These are phyloP conservation scores for Calidris pugnax DNA, from an alignment of 2,113 vertebrate genomes.

Conservation along the genomic window DNA sequence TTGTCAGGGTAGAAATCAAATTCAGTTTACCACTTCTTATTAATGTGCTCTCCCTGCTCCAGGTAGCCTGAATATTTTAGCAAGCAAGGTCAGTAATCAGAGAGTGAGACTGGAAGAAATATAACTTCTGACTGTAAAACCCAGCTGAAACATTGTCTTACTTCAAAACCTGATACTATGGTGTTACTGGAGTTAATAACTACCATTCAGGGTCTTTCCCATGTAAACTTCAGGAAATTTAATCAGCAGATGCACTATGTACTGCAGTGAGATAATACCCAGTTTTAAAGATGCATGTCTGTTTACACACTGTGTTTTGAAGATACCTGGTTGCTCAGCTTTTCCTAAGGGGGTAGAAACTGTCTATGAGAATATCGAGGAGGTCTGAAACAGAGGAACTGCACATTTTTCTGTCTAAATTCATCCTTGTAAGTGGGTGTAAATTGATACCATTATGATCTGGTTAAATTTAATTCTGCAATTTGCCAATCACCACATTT, in stretches of 20 bases:
- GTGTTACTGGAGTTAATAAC: not conserved
- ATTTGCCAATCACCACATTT: constrained; percentile 37
- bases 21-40: not conserved
- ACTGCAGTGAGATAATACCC: not conserved
- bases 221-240: not conserved
- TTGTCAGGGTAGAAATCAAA: not conserved
- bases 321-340: not conserved
- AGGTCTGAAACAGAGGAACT: not conserved
- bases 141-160: not conserved
- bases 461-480: constrained; percentile 26
- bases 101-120: not conserved
- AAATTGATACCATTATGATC: constrained; percentile 38
- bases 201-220: not conserved
- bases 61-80: not conserved
- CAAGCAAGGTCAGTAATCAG: not conserved
- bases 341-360: not conserved
- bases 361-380: not conserved
- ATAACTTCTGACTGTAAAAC: not conserved
- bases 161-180: not conserved
- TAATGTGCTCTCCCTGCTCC: not conserved
- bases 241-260: not conserved
- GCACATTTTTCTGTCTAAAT: not conserved
- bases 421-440: not conserved
- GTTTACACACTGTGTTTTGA: not conserved
- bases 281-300: not conserved